Evolutionary conservation across 2,113 vertebrate genomes (phyloP), one percentile per base, ranked within the genome.

Genomic region (Vulpes ferrilata): DNA sequence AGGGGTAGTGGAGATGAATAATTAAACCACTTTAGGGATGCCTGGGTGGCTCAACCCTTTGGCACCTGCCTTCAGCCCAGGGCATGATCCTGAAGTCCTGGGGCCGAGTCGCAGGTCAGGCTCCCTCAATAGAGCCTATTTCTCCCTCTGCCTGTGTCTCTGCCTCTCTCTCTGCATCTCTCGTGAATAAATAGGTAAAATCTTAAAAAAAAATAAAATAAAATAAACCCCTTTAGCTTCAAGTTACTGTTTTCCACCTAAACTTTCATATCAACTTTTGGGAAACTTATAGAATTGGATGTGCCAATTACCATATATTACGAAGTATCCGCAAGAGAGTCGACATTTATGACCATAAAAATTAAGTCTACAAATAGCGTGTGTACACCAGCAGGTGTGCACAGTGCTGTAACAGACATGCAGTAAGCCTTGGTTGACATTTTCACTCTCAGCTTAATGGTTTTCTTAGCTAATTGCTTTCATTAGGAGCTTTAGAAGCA

Each of bases 401-500:
- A 11, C 0, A 0, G 35, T 2, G 35, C 35, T 25, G 3, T 25
- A 83, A 80, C 55, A 25, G 88, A 48, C 9, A 76, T 0, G 60
- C n/a, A 55, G 27, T 8, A 11, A 76, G 91, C 48, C 38, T 30
- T 3, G 20, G 86, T 2, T 88, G 97, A 90, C 92, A 88, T 93
- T 90, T 92, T 73, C 62, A 19, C 62, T 95, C 95, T 93, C 57
- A 1, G 79, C 38, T 74, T 85, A 76, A 92, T 78, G 90, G 69
- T 80, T 84, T 95, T 73, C 74, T 88, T 51, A 95, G 86, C 87
- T 92, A 93, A 96, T 87, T 89, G 92, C 92, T 95, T 96, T 95
- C 93, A 95, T 97, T 97, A 88, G 65, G 62, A 69, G 53, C 74
- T 92, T 78, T 25, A 93, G 74, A 95, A 59, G 69, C 62, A 96